Conservation (phyloP, 2,888 invertebrate genomes). For the Ochropacha duplaris region DNA sequence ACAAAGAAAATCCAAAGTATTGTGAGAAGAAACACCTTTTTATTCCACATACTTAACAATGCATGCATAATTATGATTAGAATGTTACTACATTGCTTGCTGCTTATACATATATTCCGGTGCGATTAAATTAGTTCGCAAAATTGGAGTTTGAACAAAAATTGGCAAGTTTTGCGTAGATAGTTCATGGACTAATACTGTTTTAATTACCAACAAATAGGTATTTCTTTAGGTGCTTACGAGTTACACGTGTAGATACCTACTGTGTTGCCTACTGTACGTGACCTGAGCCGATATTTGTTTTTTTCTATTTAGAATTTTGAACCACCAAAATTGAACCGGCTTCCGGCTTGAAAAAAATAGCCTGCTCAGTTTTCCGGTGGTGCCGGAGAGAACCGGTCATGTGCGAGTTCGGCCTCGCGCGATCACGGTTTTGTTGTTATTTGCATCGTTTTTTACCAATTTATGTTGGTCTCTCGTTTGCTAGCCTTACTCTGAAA, state of each 20-base stretch:
- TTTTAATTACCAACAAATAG: too few relatives aligned
- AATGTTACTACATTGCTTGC: conserved; percentile 11
- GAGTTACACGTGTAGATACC: background rate
- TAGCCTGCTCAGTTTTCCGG: background rate
- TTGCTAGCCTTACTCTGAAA: background rate
- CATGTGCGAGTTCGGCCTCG: background rate
- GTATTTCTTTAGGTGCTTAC: background rate
- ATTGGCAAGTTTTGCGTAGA: conserved; percentile 12
- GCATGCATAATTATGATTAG: conserved; percentile 9
- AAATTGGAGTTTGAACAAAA: conserved; percentile 10
- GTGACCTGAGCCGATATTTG: background rate
- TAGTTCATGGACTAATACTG: conserved; percentile 1
- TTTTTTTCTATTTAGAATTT: background rate
- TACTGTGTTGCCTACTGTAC: background rate
- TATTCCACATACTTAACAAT: background rate
- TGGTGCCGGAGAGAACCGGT: background rate
- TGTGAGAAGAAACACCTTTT: background rate
- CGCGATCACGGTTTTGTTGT: background rate
- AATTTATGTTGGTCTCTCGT: background rate
- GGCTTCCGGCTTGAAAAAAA: background rate
- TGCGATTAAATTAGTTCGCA: conserved; percentile 11
- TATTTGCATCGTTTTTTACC: background rate
- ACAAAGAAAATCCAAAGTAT: background rate
- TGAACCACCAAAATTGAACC: background rate
- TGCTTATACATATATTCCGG: conserved; percentile 14